These are phyloP conservation scores for Gallinago nigripennis DNA, from an alignment of 2,797 vertebrate species.

Conservation along the genomic window DNA sequence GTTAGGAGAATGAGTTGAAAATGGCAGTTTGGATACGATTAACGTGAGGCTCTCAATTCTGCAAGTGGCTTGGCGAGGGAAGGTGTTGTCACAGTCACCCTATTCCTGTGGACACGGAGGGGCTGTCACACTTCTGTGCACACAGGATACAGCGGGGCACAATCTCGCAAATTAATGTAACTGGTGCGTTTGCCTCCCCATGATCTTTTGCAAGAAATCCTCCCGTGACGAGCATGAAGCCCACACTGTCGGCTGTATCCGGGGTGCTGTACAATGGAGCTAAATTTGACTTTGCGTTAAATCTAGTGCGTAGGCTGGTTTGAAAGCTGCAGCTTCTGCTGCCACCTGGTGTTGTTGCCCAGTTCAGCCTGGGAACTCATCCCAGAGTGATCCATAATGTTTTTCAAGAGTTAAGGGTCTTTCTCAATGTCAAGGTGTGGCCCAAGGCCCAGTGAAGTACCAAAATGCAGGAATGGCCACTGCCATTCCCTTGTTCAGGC, in stretches of 20 bases:
- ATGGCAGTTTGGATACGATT: neutral
- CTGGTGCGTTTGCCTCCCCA: neutral
- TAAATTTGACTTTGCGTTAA: neutral
- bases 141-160: too few species aligned
- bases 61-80: neutral
- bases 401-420: neutral
- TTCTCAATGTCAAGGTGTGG: neutral
- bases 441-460: neutral
- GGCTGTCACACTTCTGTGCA: fast-evolving
- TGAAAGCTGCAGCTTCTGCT: neutral
- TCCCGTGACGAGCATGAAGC: neutral
- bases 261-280: too few species aligned
- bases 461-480: neutral
- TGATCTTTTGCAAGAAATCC: neutral
- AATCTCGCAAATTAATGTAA: neutral
- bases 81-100: neutral
- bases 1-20: neutral
- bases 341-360: constrained; percentile 31
- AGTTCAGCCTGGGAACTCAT: neutral
- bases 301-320: neutral
- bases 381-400: too few species aligned
- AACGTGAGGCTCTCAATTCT: neutral
- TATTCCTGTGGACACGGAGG: fast-evolving
- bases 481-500: too few species aligned
- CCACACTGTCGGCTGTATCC: fast-evolving